Conservation (phyloP, 2,113 vertebrate genomes). For the Onychorhynchus coronatus region DNA sequence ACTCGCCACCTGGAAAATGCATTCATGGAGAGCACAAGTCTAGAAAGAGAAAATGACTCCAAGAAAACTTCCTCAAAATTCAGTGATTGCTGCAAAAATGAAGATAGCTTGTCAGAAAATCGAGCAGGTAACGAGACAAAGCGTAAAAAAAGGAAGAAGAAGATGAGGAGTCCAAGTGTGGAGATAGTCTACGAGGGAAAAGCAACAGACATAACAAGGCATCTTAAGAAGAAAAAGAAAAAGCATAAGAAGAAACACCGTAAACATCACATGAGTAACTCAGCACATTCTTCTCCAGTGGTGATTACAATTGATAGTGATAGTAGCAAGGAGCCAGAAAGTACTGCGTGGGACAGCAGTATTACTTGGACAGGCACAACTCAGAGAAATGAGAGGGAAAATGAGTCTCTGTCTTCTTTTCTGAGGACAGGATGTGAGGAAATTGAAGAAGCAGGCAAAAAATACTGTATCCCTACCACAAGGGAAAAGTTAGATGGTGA, state of each 20-base stretch:
- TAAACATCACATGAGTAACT: constrained; percentile 64
- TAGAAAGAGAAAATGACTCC: constrained; percentile 44
- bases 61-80: constrained; percentile 63
- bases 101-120: constrained; percentile 65
- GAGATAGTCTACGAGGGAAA: constrained; percentile 84
- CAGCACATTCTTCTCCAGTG: constrained; percentile 61
- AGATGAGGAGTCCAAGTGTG: constrained; percentile 79
- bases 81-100: constrained; percentile 60
- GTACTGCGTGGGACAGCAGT: background rate
- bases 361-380: constrained; percentile 19
- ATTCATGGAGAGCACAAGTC: background rate
- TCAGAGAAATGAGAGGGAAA: background rate
- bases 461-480: background rate
- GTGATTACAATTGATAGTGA: constrained; percentile 89
- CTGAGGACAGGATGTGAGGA: constrained; percentile 24
- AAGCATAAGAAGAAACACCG: constrained; percentile 89
- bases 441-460: constrained; percentile 6
- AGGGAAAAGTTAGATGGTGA: background rate
- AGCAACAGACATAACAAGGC: constrained; percentile 65
- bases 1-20: constrained; percentile 84
- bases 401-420: background rate
- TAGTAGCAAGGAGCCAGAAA: constrained; percentile 75
- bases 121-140: constrained; percentile 71
- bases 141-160: constrained; percentile 76
- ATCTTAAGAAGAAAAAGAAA: constrained; percentile 88